These are phyloP conservation scores for Lycophotia porphyrea DNA, from an alignment of 2,888 invertebrate genomes.

Conservation along the genomic window DNA sequence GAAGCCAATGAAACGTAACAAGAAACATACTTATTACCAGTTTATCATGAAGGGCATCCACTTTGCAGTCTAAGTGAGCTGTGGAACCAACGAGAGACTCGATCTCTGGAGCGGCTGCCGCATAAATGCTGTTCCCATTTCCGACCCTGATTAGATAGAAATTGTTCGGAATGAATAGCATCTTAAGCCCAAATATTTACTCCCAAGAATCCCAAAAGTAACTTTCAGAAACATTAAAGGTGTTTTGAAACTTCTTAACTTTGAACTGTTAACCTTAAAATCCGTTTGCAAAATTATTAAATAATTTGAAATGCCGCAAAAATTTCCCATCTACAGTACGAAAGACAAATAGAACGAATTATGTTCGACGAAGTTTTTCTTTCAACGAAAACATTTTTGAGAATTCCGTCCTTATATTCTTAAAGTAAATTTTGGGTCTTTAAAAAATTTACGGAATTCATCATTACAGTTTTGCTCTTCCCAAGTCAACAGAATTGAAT, in stretches of 20 bases:
- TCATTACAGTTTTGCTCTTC: slow-evolving; percentile 41
- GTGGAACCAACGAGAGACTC: slow-evolving; percentile 87
- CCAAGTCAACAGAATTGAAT: slow-evolving; percentile 54
- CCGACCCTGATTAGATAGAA: slow-evolving; percentile 74
- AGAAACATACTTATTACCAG: slow-evolving; percentile 83
- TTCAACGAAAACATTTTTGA: slow-evolving; percentile 57
- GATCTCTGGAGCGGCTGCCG: slow-evolving; percentile 85
- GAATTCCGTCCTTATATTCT: slow-evolving; percentile 38
- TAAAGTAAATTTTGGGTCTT: slow-evolving; percentile 49
- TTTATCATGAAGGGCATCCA: slow-evolving; percentile 88
- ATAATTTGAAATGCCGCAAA: slow-evolving; percentile 54
- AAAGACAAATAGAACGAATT: slow-evolving; percentile 57
- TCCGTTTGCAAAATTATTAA: slow-evolving; percentile 50
- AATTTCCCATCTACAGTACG: slow-evolving; percentile 24
- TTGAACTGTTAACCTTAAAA: slow-evolving; percentile 50
- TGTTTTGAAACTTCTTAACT: slow-evolving; percentile 49
- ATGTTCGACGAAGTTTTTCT: slow-evolving; percentile 49
- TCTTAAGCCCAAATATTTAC: slow-evolving; percentile 33
- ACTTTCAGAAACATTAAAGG: slow-evolving; percentile 44
- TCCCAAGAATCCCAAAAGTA: slow-evolving; percentile 33
- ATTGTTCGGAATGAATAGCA: slow-evolving; percentile 39
- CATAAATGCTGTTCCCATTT: slow-evolving; percentile 84
- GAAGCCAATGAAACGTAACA: slow-evolving; percentile 50
- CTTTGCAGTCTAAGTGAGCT: slow-evolving; percentile 87
- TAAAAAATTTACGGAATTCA: slow-evolving; percentile 50